phyloP scores from a whole-genome alignment of 2,113 vertebrate species.

The Xyliphius kryptos region DNA sequence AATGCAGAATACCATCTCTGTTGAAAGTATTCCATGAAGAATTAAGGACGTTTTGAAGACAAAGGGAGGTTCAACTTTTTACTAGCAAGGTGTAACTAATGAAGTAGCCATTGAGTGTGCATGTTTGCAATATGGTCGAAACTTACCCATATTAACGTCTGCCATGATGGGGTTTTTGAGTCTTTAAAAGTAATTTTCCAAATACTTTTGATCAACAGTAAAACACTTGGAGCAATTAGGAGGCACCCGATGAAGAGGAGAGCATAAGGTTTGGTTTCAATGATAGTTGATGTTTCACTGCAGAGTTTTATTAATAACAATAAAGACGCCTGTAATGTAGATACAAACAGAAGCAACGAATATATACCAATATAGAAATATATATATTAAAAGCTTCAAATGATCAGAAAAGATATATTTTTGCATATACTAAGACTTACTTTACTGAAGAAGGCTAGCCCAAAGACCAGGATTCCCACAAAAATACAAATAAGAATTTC shows the following conservation, averaged over 20 bases:
- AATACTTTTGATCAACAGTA: slow-evolving; percentile 33
- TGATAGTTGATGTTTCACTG: slow-evolving; percentile 10
- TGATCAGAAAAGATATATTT: too few relatives aligned
- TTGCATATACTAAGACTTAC: slow-evolving; percentile 10
- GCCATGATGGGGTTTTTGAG: slow-evolving; percentile 30
- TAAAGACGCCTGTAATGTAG: slow-evolving; percentile 40
- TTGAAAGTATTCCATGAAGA: too few relatives aligned
- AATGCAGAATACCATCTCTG: too few relatives aligned
- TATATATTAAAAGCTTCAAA: too few relatives aligned
- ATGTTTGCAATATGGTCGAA: not conserved
- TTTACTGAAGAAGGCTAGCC: slow-evolving; percentile 38
- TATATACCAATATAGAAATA: not conserved
- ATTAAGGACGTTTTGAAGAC: too few relatives aligned
- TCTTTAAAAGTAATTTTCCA: slow-evolving; percentile 48
- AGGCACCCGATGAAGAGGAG: slow-evolving; percentile 34
- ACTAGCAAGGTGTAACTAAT: too few relatives aligned
- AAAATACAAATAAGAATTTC: slow-evolving; percentile 7
- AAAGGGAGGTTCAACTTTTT: too few relatives aligned
- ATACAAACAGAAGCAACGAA: not conserved
- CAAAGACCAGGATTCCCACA: slow-evolving; percentile 32
- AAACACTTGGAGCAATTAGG: slow-evolving; percentile 35
- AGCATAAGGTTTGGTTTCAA: slow-evolving; percentile 24
- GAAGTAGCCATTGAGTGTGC: too few relatives aligned
- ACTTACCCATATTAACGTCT: slow-evolving; percentile 41
- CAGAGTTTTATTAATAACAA: slow-evolving; percentile 36